Evolutionary conservation across 2,797 vertebrate genomes (phyloP).

Genomic region (Synaphobranchus kaupii): DNA sequence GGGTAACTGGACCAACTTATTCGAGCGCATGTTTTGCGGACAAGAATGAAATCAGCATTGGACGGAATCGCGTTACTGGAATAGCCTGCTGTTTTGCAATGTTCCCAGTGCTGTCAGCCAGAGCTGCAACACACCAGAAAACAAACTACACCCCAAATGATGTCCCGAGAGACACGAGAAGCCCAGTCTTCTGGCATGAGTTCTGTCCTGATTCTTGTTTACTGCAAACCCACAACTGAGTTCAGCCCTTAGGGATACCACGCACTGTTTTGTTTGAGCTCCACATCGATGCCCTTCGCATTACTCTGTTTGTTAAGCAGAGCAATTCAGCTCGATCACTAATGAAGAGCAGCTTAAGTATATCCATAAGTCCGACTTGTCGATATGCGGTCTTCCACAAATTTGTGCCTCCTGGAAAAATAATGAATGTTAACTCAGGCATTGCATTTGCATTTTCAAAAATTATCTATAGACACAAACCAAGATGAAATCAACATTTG

Average conservation of each 20-base stretch:
- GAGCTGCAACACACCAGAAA: neutral
- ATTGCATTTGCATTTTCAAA: conserved; percentile 4
- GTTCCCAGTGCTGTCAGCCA: conserved; percentile 24
- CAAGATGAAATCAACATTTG: neutral
- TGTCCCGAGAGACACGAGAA: neutral
- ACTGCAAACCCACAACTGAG: neutral
- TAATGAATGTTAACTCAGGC: neutral
- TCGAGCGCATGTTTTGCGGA: conserved; percentile 39
- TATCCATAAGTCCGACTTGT: conserved; percentile 11
- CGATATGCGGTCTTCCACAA: neutral
- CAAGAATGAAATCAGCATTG: conserved; percentile 44
- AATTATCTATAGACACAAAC: neutral
- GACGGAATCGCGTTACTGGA: conserved; percentile 39
- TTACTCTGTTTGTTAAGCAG: conserved; percentile 19
- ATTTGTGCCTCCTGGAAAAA: neutral
- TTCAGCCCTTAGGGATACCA: neutral
- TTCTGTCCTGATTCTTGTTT: conserved; percentile 11
- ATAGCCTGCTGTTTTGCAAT: conserved; percentile 45
- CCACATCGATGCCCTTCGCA: neutral
- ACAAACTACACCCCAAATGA: conserved; percentile 25
- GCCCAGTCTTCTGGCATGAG: neutral
- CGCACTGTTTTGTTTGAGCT: neutral
- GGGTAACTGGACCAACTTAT: conserved; percentile 29
- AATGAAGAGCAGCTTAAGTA: neutral
- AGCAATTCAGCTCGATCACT: conserved; percentile 6